phyloP scores from a whole-genome alignment of 2,888 invertebrate species.

The Nipponacmea schrenckii region DNA sequence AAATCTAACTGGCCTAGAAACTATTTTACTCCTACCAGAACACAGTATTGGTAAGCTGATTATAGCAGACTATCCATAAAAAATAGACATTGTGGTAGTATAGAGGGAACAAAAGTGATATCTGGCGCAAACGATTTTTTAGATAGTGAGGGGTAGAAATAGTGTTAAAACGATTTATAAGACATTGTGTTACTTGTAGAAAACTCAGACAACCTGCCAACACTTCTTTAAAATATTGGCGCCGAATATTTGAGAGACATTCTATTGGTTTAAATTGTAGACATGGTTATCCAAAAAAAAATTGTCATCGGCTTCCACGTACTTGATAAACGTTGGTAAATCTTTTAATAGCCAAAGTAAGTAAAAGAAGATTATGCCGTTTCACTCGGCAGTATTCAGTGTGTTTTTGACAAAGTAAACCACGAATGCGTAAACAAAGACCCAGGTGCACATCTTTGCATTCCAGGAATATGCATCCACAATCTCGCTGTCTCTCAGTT shows the following conservation, averaged over 20 bases:
- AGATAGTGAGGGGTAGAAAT: conserved; percentile 14
- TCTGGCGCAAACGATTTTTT: background rate
- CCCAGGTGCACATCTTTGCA: no score
- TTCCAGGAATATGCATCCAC: no score
- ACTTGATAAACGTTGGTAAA: background rate
- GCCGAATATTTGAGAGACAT: no score
- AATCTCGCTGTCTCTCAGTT: no score
- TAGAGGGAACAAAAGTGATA: conserved; percentile 9
- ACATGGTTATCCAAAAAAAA: no score
- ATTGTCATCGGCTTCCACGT: background rate
- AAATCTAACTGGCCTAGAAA: background rate
- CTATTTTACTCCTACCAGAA: background rate
- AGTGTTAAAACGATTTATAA: background rate
- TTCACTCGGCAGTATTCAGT: conserved; percentile 6
- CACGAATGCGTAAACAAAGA: background rate
- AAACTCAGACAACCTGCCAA: no score
- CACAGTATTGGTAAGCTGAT: conserved; percentile 2
- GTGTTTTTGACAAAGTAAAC: background rate
- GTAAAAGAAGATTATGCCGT: background rate
- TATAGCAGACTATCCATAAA: background rate
- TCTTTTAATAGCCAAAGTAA: background rate
- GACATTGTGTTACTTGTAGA: no score
- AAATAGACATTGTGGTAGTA: conserved; percentile 5
- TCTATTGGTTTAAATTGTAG: no score
- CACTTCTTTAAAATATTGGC: no score